Conservation (phyloP, 2,888 invertebrate genomes). For the Rotaria macrura region DNA sequence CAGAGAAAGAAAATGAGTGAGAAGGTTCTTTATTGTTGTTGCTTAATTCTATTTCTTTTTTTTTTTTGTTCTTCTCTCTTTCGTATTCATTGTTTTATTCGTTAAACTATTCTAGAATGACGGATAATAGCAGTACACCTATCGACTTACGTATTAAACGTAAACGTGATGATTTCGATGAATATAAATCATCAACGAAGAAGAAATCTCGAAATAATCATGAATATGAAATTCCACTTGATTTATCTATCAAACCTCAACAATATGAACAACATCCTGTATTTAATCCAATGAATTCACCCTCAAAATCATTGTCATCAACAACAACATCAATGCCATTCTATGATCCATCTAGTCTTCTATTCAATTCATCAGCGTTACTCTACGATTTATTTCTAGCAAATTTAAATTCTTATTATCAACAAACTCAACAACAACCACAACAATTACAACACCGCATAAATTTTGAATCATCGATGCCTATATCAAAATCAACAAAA, state of each 20-base stretch:
- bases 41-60: background rate
- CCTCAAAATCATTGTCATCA: too few relatives aligned
- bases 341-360: background rate
- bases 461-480: background rate
- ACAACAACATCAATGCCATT: background rate
- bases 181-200: background rate
- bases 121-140: background rate
- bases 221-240: constrained; percentile 9
- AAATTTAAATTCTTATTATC: background rate
- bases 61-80: background rate
- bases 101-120: background rate
- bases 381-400: background rate
- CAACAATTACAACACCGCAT: background rate
- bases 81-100: background rate
- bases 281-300: background rate
- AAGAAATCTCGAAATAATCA: background rate
- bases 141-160: constrained; percentile 1
- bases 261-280: background rate
- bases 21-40: background rate
- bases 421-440: background rate
- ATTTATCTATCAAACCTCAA: background rate
- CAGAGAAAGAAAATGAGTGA: background rate
- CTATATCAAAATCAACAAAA: background rate
- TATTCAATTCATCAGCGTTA: constrained; percentile 6
- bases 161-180: background rate